Conservation (phyloP, 2,797 vertebrate species). For the Limosa lapponica region DNA sequence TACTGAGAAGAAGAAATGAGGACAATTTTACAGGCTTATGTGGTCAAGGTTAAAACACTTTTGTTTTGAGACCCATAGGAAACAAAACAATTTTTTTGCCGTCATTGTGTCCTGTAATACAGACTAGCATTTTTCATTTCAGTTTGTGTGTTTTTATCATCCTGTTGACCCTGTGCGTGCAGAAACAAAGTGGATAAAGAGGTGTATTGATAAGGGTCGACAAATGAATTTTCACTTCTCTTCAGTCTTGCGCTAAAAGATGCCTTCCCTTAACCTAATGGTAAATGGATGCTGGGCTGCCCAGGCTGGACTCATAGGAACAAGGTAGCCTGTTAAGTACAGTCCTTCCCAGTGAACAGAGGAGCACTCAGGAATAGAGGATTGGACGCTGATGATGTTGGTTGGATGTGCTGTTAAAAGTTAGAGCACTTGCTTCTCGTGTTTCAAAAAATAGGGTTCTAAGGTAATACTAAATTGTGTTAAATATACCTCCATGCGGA, state of each 20-base stretch:
- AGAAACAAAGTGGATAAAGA: background rate
- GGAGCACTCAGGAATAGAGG: background rate
- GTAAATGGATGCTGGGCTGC: background rate
- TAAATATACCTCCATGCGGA: rapidly evolving
- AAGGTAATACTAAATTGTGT: background rate
- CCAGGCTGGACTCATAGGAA: background rate
- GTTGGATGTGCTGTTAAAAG: background rate
- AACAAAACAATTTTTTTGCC: background rate
- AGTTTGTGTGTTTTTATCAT: background rate
- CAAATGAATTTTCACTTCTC: background rate
- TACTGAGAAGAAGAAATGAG: background rate
- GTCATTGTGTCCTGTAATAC: background rate
- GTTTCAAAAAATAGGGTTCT: background rate
- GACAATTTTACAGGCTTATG: background rate
- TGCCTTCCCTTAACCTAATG: background rate
- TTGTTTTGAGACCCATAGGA: background rate
- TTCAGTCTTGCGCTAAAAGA: background rate
- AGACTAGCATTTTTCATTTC: background rate
- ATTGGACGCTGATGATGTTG: background rate
- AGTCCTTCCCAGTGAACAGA: background rate
- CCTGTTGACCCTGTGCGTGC: background rate
- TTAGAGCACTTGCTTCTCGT: background rate
- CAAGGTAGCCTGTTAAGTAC: background rate
- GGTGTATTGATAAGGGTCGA: background rate
- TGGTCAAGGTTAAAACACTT: background rate